These are phyloP conservation scores for Pelosia muscerda DNA, from an alignment of 2,888 invertebrate species.

Conservation along the genomic window DNA sequence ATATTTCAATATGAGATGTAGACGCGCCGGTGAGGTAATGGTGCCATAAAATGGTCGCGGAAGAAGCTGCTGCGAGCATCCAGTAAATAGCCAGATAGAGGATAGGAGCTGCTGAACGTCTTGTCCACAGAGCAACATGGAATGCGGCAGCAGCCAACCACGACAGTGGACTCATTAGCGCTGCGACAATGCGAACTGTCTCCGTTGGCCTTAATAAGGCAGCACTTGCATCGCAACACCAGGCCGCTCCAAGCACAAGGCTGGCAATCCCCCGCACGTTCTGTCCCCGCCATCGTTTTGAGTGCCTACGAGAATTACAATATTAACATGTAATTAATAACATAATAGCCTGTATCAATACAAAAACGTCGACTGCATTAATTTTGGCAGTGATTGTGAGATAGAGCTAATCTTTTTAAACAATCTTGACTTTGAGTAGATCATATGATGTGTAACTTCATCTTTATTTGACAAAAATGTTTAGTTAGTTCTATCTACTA, in stretches of 20 bases:
- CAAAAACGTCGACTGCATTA: background rate
- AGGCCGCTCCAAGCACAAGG: conserved; percentile 64
- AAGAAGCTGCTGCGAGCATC: conserved; percentile 70
- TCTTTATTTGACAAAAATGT: background rate
- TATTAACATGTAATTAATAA: conserved; percentile 7
- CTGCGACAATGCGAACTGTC: conserved; percentile 68
- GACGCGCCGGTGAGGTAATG: conserved; percentile 55
- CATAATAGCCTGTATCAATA: background rate
- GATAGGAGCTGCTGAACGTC: conserved; percentile 74
- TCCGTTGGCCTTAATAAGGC: conserved; percentile 66
- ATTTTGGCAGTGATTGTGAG: background rate
- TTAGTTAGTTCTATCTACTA: background rate
- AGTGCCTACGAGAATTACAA: conserved; percentile 32
- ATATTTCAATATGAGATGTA: conserved; percentile 64
- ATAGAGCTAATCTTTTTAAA: background rate
- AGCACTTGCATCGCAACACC: conserved; percentile 73
- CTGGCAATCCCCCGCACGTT: conserved; percentile 73
- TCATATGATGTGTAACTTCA: background rate
- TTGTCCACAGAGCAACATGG: conserved; percentile 75
- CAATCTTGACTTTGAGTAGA: background rate
- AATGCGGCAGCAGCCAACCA: conserved; percentile 79
- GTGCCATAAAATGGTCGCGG: conserved; percentile 69
- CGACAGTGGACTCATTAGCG: conserved; percentile 71
- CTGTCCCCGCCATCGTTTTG: conserved; percentile 75
- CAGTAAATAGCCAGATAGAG: conserved; percentile 82